These are phyloP conservation scores for Drosophila pseudoananassae DNA, from an alignment of 1,140 invertebrate species.

Conservation along the genomic window DNA sequence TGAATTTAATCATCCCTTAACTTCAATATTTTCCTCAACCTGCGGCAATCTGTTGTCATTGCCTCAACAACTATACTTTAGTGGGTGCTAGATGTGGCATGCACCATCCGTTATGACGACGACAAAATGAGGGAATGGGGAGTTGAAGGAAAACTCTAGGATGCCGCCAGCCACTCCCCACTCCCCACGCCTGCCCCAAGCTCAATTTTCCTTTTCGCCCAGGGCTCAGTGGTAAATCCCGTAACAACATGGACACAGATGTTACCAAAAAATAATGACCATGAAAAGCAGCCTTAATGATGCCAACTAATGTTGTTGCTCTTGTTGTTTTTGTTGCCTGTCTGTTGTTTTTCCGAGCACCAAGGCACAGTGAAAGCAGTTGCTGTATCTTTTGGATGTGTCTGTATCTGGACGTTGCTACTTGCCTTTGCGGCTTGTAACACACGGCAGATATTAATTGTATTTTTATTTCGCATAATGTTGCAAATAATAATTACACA, in stretches of 20 bases:
- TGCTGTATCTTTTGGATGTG: neutral
- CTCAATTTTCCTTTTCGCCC: constrained; percentile 24
- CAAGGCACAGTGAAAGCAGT: constrained; percentile 18
- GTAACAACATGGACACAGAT: constrained; percentile 78
- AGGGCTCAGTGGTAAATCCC: constrained; percentile 68
- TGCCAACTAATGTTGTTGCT: constrained; percentile 80
- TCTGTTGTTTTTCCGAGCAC: constrained; percentile 43
- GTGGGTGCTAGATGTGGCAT: constrained; percentile 78
- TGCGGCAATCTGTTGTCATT: constrained; percentile 64
- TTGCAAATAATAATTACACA: constrained; percentile 83
- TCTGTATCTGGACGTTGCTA: neutral
- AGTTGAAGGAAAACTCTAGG: constrained; percentile 19
- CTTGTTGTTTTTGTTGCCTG: constrained; percentile 33
- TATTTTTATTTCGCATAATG: constrained; percentile 83
- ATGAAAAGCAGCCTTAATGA: constrained; percentile 84
- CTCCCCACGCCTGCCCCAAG: constrained; percentile 5
- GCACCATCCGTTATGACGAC: constrained; percentile 71
- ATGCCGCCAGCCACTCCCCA: constrained; percentile 12
- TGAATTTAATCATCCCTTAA: neutral
- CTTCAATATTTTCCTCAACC: constrained; percentile 10
- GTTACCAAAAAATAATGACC: constrained; percentile 84
- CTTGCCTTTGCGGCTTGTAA: constrained; percentile 55
- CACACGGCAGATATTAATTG: constrained; percentile 78
- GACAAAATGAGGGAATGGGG: constrained; percentile 27
- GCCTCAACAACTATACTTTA: constrained; percentile 70